Base-by-base conservation (phyloP, 2,888 invertebrate species). In the Ephialtes manifestator region DNA sequence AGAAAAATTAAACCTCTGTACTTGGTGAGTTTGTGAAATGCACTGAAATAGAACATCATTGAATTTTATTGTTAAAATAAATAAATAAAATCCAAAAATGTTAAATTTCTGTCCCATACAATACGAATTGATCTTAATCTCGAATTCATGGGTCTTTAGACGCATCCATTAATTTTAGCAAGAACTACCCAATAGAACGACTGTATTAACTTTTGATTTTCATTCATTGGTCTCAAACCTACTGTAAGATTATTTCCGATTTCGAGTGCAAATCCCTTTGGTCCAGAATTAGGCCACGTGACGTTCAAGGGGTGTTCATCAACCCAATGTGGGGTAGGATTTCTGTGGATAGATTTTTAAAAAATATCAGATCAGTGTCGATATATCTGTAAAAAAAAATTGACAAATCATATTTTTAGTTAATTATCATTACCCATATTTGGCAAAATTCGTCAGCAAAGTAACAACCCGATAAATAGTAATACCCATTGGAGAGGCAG, bases 391-490 rank as follows among this genome's bases (percentile, higher is more conserved):
- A 10, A 51, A 11, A 1, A 55, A 53, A 53, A 53, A 35, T 70
- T 24, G 24, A 24, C 24, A n/a, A n/a, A n/a, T n/a, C 15, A 28
- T 51, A 18, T 46, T 65, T 65, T 65, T 39, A n/a, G 2, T 18
- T 10, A 39, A 1, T 7, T 24, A 11, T 13, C 51, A 5, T 53
- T 71, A 87, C 88, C 88, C 83, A 63, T 83, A 85, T 86, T 88
- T 86, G 0, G 96, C 96, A 91, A 96, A 96, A 88, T 96, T 96
- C 0, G 95, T 95, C 96, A 96, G 96, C 92, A 96, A 92, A 55
- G 93, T 92, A 18, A 95, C 93, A 89, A 96, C 92, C 48, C 94
- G 93, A 43, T 94, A 91, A 2, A 94, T 92, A 5, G 95, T 93
- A 31, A 94, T 70, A 15, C 72, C 48, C 35, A 80, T 86, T 95